Evolutionary conservation across 1,140 invertebrate species (phyloP).

Genomic region (Mactra quadrangularis): DNA sequence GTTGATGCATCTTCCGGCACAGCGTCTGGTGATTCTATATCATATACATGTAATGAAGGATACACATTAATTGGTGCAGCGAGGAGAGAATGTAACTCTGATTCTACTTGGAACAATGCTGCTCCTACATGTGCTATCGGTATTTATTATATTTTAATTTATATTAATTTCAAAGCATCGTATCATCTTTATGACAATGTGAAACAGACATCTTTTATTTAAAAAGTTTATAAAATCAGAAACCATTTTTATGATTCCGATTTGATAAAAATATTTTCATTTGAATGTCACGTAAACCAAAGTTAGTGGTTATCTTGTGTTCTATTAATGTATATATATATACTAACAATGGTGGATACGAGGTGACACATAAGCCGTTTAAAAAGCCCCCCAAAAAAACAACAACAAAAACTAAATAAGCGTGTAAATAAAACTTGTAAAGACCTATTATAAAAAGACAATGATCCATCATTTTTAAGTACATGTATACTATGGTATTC

Average conservation of each 20-base stretch:
- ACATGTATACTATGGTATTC: no score
- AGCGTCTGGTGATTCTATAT: conserved; percentile 24
- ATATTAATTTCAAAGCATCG: conserved; percentile 3
- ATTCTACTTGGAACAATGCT: conserved; percentile 1
- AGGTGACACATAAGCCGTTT: no score
- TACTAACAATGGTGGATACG: no score
- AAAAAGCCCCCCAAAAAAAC: no score
- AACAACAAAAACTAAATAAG: no score
- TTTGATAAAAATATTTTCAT: no score
- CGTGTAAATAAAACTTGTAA: no score
- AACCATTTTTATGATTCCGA: background rate
- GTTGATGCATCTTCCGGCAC: conserved; percentile 17
- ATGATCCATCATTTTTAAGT: no score
- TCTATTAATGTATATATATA: no score
- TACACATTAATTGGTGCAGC: conserved; percentile 29
- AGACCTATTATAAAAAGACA: no score
- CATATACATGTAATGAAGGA: conserved; percentile 36
- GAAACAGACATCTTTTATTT: background rate
- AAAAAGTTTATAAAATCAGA: background rate
- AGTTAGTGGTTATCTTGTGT: no score
- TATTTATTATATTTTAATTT: background rate
- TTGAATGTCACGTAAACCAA: no score
- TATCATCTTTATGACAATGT: background rate
- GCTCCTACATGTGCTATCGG: background rate
- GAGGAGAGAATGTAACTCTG: conserved; percentile 24